Evolutionary conservation across 1,140 invertebrate genomes (phyloP).

Genomic region (Drosophila ficusphila): DNA sequence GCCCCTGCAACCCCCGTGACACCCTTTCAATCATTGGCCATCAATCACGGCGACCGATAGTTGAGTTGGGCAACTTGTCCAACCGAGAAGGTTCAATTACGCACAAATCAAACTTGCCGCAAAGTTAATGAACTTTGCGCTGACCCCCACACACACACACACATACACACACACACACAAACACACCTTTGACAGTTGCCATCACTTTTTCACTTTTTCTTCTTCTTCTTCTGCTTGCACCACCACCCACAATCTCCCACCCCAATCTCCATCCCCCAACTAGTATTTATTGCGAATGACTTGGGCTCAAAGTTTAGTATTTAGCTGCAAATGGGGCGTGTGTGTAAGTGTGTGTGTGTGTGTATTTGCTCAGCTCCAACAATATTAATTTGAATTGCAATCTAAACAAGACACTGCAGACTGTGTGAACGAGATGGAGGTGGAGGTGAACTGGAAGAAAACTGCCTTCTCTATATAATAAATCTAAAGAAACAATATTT

Average conservation of each 20-base stretch:
- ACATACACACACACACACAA: conserved; percentile 1
- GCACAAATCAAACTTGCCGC: conserved; percentile 50
- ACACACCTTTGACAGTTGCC: not conserved
- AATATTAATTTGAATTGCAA: conserved; percentile 44
- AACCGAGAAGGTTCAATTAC: conserved; percentile 42
- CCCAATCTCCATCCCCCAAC: too few relatives aligned
- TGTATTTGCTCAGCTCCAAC: conserved; percentile 26
- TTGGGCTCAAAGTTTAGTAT: conserved; percentile 24
- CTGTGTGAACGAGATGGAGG: not conserved
- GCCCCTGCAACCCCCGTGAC: too few relatives aligned
- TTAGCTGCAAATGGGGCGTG: conserved; percentile 24
- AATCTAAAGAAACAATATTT: too few relatives aligned
- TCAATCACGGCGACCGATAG: conserved; percentile 33
- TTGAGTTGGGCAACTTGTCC: conserved; percentile 29
- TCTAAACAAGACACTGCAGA: conserved; percentile 1
- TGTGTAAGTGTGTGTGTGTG: too few relatives aligned
- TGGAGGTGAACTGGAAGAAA: too few relatives aligned
- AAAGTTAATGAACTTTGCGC: conserved; percentile 49
- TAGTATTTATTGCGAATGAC: conserved; percentile 30
- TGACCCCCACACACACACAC: conserved; percentile 7
- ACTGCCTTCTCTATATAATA: too few relatives aligned
- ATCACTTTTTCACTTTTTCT: not conserved
- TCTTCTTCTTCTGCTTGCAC: not conserved
- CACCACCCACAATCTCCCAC: conserved; percentile 2
- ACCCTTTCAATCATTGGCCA: conserved; percentile 45